Conservation (phyloP, 92 coral and sea anemone genomes). For the Parazoanthus atlanticus region DNA sequence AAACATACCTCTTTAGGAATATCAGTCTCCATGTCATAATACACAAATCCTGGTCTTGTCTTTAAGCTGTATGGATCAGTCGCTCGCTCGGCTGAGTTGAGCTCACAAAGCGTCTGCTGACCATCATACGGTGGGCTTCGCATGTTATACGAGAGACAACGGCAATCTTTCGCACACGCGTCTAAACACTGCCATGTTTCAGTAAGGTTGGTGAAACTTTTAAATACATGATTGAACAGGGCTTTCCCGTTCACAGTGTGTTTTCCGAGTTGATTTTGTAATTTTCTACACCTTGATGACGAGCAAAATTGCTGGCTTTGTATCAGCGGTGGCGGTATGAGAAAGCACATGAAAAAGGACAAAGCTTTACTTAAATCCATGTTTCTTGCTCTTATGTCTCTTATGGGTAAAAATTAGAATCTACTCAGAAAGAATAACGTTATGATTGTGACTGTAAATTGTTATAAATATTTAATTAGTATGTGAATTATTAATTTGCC, state of each 20-base stretch:
- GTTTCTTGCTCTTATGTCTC: too few species aligned
- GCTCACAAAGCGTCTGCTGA: neutral
- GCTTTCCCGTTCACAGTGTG: neutral
- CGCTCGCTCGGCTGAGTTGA: slow-evolving; percentile 20
- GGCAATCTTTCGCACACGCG: neutral
- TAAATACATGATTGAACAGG: slow-evolving; percentile 21
- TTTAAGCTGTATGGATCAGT: slow-evolving; percentile 4
- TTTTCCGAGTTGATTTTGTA: neutral
- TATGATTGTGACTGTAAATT: too few species aligned
- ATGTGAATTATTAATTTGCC: too few species aligned
- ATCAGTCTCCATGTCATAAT: slow-evolving; percentile 7
- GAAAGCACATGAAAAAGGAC: neutral
- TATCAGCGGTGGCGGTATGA: neutral
- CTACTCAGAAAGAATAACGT: too few species aligned
- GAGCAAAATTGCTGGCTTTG: neutral
- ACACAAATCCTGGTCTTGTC: slow-evolving; percentile 4
- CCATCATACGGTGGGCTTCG: neutral
- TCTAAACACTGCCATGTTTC: slow-evolving; percentile 4
- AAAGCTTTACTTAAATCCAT: too few species aligned
- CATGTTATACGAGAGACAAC: slow-evolving; percentile 9
- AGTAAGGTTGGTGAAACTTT: neutral
- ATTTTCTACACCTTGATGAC: neutral
- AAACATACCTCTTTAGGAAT: too few species aligned
- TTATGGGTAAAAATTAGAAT: too few species aligned
- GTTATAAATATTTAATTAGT: too few species aligned